phyloP scores from a whole-genome alignment of 2,113 vertebrate genomes.

The Gymnorhina tibicen region DNA sequence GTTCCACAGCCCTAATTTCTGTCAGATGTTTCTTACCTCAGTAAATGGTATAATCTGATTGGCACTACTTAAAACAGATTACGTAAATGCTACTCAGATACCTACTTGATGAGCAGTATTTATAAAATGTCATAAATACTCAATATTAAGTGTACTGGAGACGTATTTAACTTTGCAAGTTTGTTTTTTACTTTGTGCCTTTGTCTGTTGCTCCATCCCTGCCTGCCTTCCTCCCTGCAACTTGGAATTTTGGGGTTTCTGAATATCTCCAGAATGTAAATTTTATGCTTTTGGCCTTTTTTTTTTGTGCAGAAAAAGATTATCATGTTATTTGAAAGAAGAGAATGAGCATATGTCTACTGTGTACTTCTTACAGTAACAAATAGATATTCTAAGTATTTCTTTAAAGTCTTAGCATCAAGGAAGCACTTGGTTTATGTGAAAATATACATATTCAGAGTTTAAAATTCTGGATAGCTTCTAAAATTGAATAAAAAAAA shows the following conservation, averaged over 20 bases:
- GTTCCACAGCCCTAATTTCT: not conserved
- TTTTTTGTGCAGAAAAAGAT: not conserved
- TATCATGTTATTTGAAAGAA: not conserved
- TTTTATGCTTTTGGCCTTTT: not conserved
- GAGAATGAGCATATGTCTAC: not conserved
- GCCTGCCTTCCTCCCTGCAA: rapidly evolving
- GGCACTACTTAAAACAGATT: not conserved
- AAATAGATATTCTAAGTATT: not conserved
- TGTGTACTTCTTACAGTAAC: not conserved
- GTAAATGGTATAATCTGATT: not conserved
- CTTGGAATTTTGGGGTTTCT: not conserved
- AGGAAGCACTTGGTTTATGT: not conserved
- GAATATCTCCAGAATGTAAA: not conserved
- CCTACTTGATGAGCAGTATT: not conserved
- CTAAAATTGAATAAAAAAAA: not conserved
- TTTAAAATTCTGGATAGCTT: not conserved
- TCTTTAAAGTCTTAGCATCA: not conserved
- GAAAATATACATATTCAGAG: not conserved
- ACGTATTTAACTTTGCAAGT: not conserved
- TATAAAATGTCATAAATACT: not conserved
- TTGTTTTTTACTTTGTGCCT: not conserved
- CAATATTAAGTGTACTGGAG: not conserved
- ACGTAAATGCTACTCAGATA: not conserved
- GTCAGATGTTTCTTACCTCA: not conserved
- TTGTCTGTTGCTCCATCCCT: not conserved